Conservation (phyloP, 2,113 vertebrate species). For the Hoplias malabaricus region DNA sequence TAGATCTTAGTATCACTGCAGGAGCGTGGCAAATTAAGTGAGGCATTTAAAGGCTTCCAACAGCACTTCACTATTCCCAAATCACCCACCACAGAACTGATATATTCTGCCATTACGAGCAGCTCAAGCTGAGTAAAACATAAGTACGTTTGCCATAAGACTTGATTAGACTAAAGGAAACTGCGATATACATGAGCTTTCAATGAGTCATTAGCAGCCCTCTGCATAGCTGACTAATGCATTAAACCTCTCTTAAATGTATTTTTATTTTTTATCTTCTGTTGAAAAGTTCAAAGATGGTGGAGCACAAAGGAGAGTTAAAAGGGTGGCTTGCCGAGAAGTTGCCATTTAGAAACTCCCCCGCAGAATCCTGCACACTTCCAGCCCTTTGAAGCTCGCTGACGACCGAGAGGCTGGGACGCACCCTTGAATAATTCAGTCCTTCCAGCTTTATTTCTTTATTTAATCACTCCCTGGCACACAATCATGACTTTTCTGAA, state of each 20-base stretch:
- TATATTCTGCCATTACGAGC: conserved; percentile 9
- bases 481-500: neutral
- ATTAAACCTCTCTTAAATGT: conserved; percentile 34
- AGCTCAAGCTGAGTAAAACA: neutral
- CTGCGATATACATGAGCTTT: neutral
- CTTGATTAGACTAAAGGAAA: neutral
- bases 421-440: conserved; percentile 27
- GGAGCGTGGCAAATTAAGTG: conserved; percentile 35
- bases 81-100: neutral
- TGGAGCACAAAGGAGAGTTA: conserved; percentile 4
- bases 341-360: conserved; percentile 32
- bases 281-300: conserved; percentile 19
- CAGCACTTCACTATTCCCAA: conserved; percentile 18
- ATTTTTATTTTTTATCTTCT: neutral
- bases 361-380: conserved; percentile 11
- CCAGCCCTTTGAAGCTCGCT: conserved; percentile 24
- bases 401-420: conserved; percentile 6
- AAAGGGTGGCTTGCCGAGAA: conserved; percentile 1
- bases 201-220: conserved; percentile 31
- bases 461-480: conserved; percentile 16
- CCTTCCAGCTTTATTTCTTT: neutral
- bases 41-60: conserved; percentile 13
- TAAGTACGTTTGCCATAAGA: neutral
- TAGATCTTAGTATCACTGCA: conserved; percentile 36
- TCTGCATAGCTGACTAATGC: conserved; percentile 26